These are phyloP conservation scores for Rhinophrynus dorsalis DNA, from an alignment of 2,797 vertebrate species.

Conservation along the genomic window DNA sequence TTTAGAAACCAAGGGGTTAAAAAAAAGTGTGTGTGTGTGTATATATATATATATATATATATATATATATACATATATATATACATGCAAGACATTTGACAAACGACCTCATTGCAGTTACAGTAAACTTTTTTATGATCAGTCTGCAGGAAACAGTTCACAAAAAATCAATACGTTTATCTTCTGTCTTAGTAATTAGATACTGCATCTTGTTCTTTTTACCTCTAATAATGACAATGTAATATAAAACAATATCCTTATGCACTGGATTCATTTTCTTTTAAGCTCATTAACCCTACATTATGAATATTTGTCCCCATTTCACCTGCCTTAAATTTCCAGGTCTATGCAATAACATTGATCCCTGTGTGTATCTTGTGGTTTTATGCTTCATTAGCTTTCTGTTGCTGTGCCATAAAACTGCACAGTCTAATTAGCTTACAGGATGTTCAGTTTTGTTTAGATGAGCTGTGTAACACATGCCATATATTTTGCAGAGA, in stretches of 20 bases:
- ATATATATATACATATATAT: too few relatives aligned
- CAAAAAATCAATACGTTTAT: constrained; percentile 35
- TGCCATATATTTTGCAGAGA: not conserved
- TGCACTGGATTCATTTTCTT: constrained; percentile 17
- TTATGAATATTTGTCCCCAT: not conserved
- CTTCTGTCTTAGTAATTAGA: constrained; percentile 1
- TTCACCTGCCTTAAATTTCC: not conserved
- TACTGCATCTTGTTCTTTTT: constrained; percentile 22
- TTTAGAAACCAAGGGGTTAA: not conserved
- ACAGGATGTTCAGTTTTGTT: not conserved
- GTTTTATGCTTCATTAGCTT: not conserved
- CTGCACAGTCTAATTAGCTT: not conserved
- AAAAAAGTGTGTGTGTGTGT: not conserved
- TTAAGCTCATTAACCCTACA: constrained; percentile 20
- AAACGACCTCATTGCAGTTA: not conserved
- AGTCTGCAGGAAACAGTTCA: constrained; percentile 15
- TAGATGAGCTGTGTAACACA: not conserved
- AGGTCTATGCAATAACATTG: constrained; percentile 7
- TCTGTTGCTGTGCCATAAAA: not conserved
- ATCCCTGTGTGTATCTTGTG: constrained; percentile 1
- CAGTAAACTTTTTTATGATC: not conserved
- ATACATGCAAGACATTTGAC: too few relatives aligned
- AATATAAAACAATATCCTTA: constrained; percentile 21
- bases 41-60: too few relatives aligned
- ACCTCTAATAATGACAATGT: constrained; percentile 28